Percentiles rank a stretch among this genome's conserved stretches.
Evolutionary conservation across 2,113 vertebrate species (phyloP).

Genomic region (Oncorhynchus tshawytscha): DNA sequence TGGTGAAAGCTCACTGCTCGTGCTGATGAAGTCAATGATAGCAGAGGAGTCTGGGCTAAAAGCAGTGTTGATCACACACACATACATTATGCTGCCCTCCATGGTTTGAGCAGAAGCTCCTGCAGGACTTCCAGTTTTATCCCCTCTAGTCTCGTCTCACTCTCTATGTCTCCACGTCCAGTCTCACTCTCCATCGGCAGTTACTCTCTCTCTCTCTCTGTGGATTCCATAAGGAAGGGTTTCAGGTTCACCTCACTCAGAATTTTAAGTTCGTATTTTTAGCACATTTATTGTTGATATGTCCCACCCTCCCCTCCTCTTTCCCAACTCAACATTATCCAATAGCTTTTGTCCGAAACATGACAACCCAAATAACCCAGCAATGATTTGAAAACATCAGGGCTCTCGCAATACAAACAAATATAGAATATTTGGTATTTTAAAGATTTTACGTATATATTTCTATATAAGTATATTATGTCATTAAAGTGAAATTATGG

Average conservation of each 20-base stretch:
- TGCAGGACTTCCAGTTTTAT: constrained; percentile 62
- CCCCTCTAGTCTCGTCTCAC: constrained; percentile 58
- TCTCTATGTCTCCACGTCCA: background rate
- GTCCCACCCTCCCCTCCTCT: constrained; percentile 40
- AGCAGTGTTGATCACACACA: background rate
- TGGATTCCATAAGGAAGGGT: constrained; percentile 40
- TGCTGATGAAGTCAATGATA: constrained; percentile 60
- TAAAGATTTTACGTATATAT: constrained; percentile 79
- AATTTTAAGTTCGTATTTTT: constrained; percentile 10
- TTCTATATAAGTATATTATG: constrained; percentile 82
- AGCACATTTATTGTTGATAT: constrained; percentile 24
- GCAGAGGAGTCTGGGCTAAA: constrained; percentile 45
- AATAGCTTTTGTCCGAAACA: constrained; percentile 50
- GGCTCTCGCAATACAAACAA: constrained; percentile 67
- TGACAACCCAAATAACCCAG: constrained; percentile 62
- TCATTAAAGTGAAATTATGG: constrained; percentile 70
- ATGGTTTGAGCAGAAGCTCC: constrained; percentile 62
- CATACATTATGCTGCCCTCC: constrained; percentile 48
- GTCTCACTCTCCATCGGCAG: constrained; percentile 38
- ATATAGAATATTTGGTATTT: constrained; percentile 79
- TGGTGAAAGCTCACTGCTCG: constrained; percentile 52
- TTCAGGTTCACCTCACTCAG: constrained; percentile 53
- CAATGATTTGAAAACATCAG: constrained; percentile 59
- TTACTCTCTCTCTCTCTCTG: constrained; percentile 9
- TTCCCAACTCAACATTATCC: constrained; percentile 49